Conservation (phyloP, 2,888 invertebrate genomes). For the Steromphala cineraria region DNA sequence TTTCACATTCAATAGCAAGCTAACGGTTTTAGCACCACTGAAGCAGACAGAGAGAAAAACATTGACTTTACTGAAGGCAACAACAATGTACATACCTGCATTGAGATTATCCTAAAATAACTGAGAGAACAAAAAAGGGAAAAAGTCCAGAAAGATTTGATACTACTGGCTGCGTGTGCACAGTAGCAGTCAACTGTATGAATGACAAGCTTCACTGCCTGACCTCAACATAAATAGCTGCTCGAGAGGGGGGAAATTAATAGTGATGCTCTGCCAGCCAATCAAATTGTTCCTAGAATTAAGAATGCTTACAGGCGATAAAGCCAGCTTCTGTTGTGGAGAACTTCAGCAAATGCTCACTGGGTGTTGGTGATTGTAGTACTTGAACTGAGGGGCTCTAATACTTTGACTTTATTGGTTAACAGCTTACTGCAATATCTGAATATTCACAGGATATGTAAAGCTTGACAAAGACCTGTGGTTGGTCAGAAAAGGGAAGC, state of each 20-base stretch:
- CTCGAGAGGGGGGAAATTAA: constrained; percentile 45
- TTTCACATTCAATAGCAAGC: constrained; percentile 43
- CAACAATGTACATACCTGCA: constrained; percentile 46
- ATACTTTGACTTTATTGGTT: constrained; percentile 14
- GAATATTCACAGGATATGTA: constrained; percentile 14
- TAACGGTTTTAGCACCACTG: constrained; percentile 40
- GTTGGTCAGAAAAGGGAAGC: constrained; percentile 4
- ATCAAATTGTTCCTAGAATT: constrained; percentile 34
- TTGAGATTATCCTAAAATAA: constrained; percentile 37
- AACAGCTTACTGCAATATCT: constrained; percentile 9
- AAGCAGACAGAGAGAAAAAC: constrained; percentile 45
- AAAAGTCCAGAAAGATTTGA: constrained; percentile 3
- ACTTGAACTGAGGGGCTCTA: constrained; percentile 30
- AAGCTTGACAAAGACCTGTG: constrained; percentile 7
- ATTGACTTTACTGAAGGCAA: constrained; percentile 36
- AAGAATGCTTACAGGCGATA: constrained; percentile 16
- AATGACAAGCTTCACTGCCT: constrained; percentile 51
- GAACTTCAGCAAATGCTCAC: constrained; percentile 3
- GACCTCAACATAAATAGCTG: constrained; percentile 55
- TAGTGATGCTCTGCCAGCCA: constrained; percentile 44
- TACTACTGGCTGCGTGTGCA: constrained; percentile 14
- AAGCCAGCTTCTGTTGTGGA: constrained; percentile 18
- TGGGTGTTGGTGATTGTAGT: constrained; percentile 20
- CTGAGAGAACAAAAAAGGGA: constrained; percentile 20
- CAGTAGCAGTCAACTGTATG: constrained; percentile 36